Conservation (phyloP, 2,113 vertebrate species). For the Dolichallabes microphthalmus region DNA sequence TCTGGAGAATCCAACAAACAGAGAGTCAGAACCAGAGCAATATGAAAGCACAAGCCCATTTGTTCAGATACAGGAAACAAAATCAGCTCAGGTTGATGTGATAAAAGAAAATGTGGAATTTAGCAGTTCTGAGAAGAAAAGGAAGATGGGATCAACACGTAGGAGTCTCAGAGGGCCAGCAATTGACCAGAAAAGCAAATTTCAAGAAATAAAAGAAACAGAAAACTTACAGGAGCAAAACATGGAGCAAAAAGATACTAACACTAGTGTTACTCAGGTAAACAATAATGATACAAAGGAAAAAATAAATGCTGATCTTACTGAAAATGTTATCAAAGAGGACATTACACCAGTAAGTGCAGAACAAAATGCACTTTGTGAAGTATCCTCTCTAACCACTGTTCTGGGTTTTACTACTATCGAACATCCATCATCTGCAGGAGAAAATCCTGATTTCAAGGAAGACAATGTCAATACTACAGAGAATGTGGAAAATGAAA, state of each 20-base stretch:
- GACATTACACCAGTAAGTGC: neutral
- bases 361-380: neutral
- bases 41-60: neutral
- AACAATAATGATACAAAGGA: neutral
- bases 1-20: neutral
- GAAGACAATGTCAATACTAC: neutral
- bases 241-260: neutral
- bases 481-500: neutral
- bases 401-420: neutral
- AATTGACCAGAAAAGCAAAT: neutral
- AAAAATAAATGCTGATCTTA: neutral
- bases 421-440: neutral
- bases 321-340: neutral
- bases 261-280: neutral
- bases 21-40: neutral
- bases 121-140: conserved; percentile 5
- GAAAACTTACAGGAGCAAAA: neutral
- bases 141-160: conserved; percentile 45
- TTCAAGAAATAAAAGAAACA: neutral
- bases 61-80: neutral
- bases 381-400: neutral
- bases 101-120: neutral
- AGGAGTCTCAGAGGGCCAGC: neutral
- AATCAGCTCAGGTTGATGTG: neutral
- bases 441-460: conserved; percentile 5